These are phyloP conservation scores for Xylocopa sonorina DNA, from an alignment of 1,140 invertebrate species.

Conservation along the genomic window DNA sequence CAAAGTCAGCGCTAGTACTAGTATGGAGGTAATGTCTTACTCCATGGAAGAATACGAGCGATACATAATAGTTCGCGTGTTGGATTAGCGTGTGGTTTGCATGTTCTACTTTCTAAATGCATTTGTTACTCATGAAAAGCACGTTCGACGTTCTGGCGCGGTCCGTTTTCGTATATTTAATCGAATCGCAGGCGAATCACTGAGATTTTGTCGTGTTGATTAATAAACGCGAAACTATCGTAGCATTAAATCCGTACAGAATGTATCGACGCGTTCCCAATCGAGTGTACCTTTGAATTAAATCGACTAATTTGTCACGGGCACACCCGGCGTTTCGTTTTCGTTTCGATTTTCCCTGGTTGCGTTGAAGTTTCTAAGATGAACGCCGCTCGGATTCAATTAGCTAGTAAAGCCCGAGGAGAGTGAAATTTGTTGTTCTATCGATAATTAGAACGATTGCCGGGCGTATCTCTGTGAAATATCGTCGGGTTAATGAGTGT, in stretches of 20 bases:
- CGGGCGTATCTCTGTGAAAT: neutral
- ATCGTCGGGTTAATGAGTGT: neutral
- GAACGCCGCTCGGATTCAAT: neutral
- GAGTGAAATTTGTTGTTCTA: neutral
- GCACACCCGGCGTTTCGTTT: neutral
- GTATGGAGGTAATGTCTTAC: neutral
- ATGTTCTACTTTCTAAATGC: slow-evolving; percentile 43
- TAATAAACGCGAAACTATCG: neutral
- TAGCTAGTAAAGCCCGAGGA: neutral
- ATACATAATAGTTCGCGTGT: neutral
- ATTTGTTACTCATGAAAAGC: neutral
- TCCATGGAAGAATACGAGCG: neutral
- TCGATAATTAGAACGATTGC: neutral
- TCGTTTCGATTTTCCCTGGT: neutral
- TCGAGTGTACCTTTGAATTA: neutral
- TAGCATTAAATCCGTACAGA: neutral
- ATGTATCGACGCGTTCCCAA: neutral
- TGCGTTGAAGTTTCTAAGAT: neutral
- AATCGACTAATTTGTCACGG: neutral
- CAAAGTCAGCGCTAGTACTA: neutral
- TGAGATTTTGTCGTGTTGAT: neutral
- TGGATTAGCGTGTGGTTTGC: neutral
- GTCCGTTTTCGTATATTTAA: neutral
- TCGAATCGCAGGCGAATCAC: neutral
- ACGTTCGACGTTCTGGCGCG: neutral